phyloP scores from a whole-genome alignment of 2,113 vertebrate genomes.

The Glareola pratincola region DNA sequence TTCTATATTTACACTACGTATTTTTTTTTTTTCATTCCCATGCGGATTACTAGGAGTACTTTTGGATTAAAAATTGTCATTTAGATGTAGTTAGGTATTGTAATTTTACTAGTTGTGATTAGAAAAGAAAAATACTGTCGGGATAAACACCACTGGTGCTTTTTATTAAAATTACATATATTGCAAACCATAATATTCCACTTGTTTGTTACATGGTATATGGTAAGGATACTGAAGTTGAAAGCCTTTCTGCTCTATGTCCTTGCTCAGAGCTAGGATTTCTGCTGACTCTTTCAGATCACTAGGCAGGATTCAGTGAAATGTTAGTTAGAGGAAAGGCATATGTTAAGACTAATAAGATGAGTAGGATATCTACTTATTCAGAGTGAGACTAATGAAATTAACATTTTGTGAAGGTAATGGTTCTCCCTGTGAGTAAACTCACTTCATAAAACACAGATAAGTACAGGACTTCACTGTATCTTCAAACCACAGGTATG shows the following conservation, averaged over 20 bases:
- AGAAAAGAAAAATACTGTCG: neutral
- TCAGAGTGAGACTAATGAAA: neutral
- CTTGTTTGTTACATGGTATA: neutral
- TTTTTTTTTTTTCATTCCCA: neutral
- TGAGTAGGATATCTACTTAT: neutral
- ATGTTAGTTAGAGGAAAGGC: neutral
- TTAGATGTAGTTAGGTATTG: neutral
- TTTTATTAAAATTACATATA: neutral
- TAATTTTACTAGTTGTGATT: neutral
- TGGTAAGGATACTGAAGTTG: neutral
- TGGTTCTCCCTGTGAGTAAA: neutral
- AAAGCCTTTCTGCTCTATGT: neutral
- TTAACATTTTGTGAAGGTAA: neutral
- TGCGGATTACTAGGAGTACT: neutral
- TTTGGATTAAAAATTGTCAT: neutral
- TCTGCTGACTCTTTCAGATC: neutral
- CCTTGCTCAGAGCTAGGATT: neutral
- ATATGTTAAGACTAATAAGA: neutral
- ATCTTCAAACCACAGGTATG: neutral
- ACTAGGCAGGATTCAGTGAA: neutral
- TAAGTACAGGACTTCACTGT: neutral
- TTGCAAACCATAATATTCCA: neutral
- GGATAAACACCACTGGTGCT: fast-evolving
- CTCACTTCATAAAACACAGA: neutral
- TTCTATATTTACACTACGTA: neutral